A percentile compares a stretch with the other conserved stretches of the same genome.
phyloP scores from a whole-genome alignment of 2,888 invertebrate genomes.

The Nymphalis c-album region DNA sequence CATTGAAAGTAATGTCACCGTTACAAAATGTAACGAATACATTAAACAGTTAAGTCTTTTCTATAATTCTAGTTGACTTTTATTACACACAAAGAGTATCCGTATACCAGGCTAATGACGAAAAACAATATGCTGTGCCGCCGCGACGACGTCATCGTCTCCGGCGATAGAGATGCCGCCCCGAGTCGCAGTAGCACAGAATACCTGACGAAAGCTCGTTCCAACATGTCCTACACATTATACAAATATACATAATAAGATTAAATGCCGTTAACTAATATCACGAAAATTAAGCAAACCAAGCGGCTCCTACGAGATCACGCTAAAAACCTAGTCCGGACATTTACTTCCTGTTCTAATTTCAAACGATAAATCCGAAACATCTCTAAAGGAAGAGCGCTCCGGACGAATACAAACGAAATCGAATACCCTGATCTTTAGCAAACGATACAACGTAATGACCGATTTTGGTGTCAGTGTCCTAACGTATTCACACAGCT shows the following conservation, averaged over 20 bases:
- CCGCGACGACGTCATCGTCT: background rate
- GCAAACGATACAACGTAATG: slow-evolving; percentile 37
- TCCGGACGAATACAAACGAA: slow-evolving; percentile 29
- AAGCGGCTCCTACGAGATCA: slow-evolving; percentile 51
- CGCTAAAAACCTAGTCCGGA: slow-evolving; percentile 35
- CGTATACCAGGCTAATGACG: slow-evolving; percentile 72
- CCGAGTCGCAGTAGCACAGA: slow-evolving; percentile 37
- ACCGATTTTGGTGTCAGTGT: slow-evolving; percentile 22
- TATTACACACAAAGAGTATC: slow-evolving; percentile 40
- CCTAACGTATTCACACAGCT: slow-evolving; percentile 25
- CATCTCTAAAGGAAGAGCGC: slow-evolving; percentile 30
- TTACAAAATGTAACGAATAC: slow-evolving; percentile 36
- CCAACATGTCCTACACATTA: slow-evolving; percentile 70
- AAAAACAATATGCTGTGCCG: background rate
- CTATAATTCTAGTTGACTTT: slow-evolving; percentile 56
- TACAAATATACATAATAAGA: slow-evolving; percentile 37
- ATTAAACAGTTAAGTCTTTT: slow-evolving; percentile 49
- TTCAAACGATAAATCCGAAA: slow-evolving; percentile 20
- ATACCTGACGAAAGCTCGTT: slow-evolving; percentile 63
- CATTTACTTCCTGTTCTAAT: slow-evolving; percentile 15
- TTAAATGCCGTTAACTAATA: slow-evolving; percentile 53
- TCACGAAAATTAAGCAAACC: slow-evolving; percentile 61
- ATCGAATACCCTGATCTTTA: slow-evolving; percentile 50
- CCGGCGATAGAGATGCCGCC: background rate
- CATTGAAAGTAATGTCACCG: slow-evolving; percentile 23